Conservation (phyloP, 2,888 invertebrate genomes). For the Coronaproctus castanopsis region DNA sequence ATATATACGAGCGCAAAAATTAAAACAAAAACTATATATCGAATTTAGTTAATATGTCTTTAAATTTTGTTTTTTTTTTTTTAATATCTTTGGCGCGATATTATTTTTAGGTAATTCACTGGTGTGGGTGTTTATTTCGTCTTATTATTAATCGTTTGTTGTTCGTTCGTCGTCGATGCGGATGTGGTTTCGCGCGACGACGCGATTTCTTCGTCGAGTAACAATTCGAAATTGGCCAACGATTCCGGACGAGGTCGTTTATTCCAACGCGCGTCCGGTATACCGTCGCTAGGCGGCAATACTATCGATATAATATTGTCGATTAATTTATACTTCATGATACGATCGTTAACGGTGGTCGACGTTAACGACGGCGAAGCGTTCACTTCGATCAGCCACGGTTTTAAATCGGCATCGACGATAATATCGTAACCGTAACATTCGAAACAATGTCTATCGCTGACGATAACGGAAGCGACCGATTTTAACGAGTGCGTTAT, state of each 20-base stretch:
- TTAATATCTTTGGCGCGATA: too few relatives aligned
- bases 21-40: too few relatives aligned
- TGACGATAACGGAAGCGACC: conserved; percentile 79
- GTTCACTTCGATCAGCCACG: conserved; percentile 89
- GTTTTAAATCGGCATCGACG: conserved; percentile 80
- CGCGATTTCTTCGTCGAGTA: conserved; percentile 53
- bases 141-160: too few relatives aligned
- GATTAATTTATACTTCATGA: conserved; percentile 79
- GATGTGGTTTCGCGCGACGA: not conserved
- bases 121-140: too few relatives aligned
- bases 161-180: too few relatives aligned
- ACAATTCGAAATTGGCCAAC: conserved; percentile 62
- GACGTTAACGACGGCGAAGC: conserved; percentile 86
- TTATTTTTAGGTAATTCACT: too few relatives aligned
- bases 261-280: conserved; percentile 77
- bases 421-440: conserved; percentile 94
- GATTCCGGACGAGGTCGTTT: conserved; percentile 53
- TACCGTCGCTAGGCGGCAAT: conserved; percentile 49
- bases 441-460: conserved; percentile 78
- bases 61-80: too few relatives aligned
- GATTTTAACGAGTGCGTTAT: conserved; percentile 85
- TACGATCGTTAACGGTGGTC: conserved; percentile 82
- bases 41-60: too few relatives aligned
- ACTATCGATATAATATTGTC: conserved; percentile 82
- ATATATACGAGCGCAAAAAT: too few relatives aligned